Conservation (phyloP, 2,888 invertebrate species). For the Hofmannophila pseudospretella region DNA sequence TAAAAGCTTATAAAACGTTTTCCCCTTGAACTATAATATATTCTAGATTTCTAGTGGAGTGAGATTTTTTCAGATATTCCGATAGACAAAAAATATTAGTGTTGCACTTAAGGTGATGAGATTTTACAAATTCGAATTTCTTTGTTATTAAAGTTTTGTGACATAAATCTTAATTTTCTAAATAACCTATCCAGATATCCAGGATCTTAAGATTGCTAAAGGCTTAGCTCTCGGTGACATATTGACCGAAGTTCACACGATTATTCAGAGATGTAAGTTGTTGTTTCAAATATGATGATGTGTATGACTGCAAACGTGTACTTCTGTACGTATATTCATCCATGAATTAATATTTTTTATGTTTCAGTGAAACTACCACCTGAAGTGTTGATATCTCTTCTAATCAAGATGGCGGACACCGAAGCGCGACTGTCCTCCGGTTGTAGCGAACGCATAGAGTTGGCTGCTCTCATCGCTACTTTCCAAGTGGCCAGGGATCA, state of each 20-base stretch:
- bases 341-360: too few relatives aligned
- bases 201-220: constrained; percentile 90
- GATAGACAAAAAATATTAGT: too few relatives aligned
- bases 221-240: constrained; percentile 96
- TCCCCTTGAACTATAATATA: too few relatives aligned
- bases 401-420: constrained; percentile 93
- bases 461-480: constrained; percentile 91
- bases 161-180: constrained; percentile 18
- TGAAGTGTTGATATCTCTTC: constrained; percentile 84
- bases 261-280: constrained; percentile 90
- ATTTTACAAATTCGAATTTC: too few relatives aligned
- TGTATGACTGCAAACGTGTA: too few relatives aligned
- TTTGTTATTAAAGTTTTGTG: too few relatives aligned
- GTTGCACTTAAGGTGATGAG: too few relatives aligned
- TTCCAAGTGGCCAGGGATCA: constrained; percentile 87
- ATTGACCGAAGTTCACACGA: constrained; percentile 91
- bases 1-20: too few relatives aligned
- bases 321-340: too few relatives aligned
- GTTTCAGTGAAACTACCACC: constrained; percentile 90
- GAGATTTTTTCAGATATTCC: too few relatives aligned
- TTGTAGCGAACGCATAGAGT: constrained; percentile 93
- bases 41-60: too few relatives aligned
- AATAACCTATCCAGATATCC: constrained; percentile 77
- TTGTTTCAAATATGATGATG: too few relatives aligned
- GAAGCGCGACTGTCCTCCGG: constrained; percentile 92